phyloP scores from a whole-genome alignment of 2,113 vertebrate genomes.

The Gopherus evgoodei region DNA sequence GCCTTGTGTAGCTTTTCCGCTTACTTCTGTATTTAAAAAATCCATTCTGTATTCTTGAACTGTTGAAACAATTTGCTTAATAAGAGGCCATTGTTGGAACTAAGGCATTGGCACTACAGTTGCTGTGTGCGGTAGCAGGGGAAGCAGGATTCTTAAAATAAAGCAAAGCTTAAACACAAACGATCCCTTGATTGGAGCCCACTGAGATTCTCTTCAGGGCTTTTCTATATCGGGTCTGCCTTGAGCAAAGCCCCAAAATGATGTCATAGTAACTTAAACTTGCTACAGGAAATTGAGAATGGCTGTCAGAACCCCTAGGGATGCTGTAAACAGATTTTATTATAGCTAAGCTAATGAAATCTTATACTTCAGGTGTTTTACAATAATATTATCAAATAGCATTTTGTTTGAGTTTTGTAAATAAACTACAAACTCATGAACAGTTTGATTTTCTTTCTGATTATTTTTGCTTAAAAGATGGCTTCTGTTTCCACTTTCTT shows the following conservation, averaged over 20 bases:
- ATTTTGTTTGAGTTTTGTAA: fast-evolving
- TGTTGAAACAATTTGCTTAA: slow-evolving; percentile 30
- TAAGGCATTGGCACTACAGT: slow-evolving; percentile 9
- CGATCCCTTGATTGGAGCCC: slow-evolving; percentile 75
- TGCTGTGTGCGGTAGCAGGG: slow-evolving; percentile 58
- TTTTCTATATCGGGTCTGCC: slow-evolving; percentile 23
- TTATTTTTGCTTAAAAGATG: slow-evolving; percentile 8
- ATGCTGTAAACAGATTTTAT: slow-evolving; percentile 31
- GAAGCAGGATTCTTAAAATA: slow-evolving; percentile 43
- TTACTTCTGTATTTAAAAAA: slow-evolving; percentile 54
- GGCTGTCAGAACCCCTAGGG: slow-evolving; percentile 32
- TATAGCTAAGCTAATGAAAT: slow-evolving; percentile 26
- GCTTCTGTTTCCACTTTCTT: slow-evolving; percentile 5
- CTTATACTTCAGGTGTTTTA: background rate
- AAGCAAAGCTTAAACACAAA: slow-evolving; percentile 68
- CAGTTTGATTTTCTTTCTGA: background rate
- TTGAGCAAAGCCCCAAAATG: slow-evolving; percentile 59
- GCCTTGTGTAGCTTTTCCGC: slow-evolving; percentile 32
- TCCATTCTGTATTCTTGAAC: slow-evolving; percentile 35
- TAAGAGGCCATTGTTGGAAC: slow-evolving; percentile 55
- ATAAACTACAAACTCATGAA: background rate
- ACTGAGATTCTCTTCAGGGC: slow-evolving; percentile 37
- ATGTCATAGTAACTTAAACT: slow-evolving; percentile 74
- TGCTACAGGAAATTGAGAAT: slow-evolving; percentile 54
- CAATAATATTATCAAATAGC: fast-evolving